phyloP scores from a whole-genome alignment of 2,888 invertebrate species.

The Tanaodytes sp. region DNA sequence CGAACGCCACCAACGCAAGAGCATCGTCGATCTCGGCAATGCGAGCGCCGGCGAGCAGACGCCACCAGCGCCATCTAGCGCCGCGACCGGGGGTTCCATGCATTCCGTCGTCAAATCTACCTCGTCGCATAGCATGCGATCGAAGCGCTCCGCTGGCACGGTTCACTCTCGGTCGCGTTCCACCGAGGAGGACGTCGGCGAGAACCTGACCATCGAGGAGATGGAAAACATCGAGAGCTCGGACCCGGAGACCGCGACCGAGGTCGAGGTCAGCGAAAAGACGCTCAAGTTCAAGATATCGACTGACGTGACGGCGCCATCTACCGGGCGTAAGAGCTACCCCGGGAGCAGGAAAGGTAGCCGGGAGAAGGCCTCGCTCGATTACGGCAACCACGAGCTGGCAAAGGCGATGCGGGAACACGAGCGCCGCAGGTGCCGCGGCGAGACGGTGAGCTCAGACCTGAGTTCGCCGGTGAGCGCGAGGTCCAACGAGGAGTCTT shows the following conservation, averaged over 20 bases:
- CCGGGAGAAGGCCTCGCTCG: slow-evolving; percentile 75
- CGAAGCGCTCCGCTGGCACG: slow-evolving; percentile 73
- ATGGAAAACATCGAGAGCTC: slow-evolving; percentile 75
- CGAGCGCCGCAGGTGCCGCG: slow-evolving; percentile 67
- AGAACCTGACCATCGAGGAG: slow-evolving; percentile 72
- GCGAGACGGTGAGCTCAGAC: slow-evolving; percentile 65
- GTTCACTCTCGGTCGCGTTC: slow-evolving; percentile 68
- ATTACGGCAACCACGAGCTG: slow-evolving; percentile 72
- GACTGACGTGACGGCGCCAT: slow-evolving; percentile 76
- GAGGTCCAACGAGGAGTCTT: slow-evolving; percentile 66
- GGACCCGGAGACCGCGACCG: slow-evolving; percentile 80
- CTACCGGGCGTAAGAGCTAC: slow-evolving; percentile 77
- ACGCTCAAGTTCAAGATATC: slow-evolving; percentile 84
- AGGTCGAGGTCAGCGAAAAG: slow-evolving; percentile 83
- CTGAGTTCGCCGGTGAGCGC: slow-evolving; percentile 68
- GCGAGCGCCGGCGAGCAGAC: slow-evolving; percentile 60
- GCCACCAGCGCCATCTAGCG: slow-evolving; percentile 49
- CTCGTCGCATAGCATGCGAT: slow-evolving; percentile 70
- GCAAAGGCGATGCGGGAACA: slow-evolving; percentile 74
- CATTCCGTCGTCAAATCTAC: slow-evolving; percentile 67
- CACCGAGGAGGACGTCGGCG: slow-evolving; percentile 69
- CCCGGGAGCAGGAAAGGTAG: slow-evolving; percentile 82
- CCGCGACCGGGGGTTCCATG: slow-evolving; percentile 51
- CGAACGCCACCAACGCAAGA: slow-evolving; percentile 77
- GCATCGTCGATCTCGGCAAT: slow-evolving; percentile 70